Conservation (phyloP, 2,888 invertebrate genomes). For the Chironomus tentans region DNA sequence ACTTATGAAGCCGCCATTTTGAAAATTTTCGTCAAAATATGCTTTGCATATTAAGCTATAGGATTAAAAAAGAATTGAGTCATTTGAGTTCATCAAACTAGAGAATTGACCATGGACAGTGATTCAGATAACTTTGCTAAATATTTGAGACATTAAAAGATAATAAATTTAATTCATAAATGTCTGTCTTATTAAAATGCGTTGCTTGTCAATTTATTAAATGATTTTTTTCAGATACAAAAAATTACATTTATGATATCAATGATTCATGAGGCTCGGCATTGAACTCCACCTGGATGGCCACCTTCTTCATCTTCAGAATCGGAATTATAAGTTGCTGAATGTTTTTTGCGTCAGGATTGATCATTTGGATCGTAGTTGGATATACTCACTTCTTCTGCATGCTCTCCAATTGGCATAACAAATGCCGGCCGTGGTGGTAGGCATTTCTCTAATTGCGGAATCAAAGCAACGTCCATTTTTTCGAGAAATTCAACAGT, state of each 20-base stretch:
- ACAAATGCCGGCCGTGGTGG: constrained; percentile 61
- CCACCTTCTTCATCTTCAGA: constrained; percentile 52
- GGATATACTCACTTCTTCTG: constrained; percentile 75
- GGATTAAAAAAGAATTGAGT: too few relatives aligned
- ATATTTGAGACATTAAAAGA: too few relatives aligned
- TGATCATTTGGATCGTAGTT: constrained; percentile 60
- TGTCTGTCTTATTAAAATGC: too few relatives aligned
- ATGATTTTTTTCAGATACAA: too few relatives aligned
- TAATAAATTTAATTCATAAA: too few relatives aligned
- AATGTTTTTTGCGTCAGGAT: constrained; percentile 39
- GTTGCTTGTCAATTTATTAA: too few relatives aligned
- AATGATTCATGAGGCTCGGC: constrained; percentile 71
- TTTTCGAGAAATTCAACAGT: constrained; percentile 75
- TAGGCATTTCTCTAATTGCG: constrained; percentile 63
- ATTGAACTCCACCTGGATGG: constrained; percentile 59
- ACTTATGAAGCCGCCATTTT: too few relatives aligned
- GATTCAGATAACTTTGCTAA: too few relatives aligned
- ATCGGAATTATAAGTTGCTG: constrained; percentile 65
- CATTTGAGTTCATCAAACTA: too few relatives aligned
- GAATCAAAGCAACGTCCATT: constrained; percentile 53
- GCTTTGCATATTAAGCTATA: too few relatives aligned
- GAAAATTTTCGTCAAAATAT: too few relatives aligned
- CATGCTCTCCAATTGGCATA: constrained; percentile 69
- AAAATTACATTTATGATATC: not conserved
- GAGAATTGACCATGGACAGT: too few relatives aligned